phyloP scores from a whole-genome alignment of 2,888 invertebrate species.

The Orchesellides sinensis region DNA sequence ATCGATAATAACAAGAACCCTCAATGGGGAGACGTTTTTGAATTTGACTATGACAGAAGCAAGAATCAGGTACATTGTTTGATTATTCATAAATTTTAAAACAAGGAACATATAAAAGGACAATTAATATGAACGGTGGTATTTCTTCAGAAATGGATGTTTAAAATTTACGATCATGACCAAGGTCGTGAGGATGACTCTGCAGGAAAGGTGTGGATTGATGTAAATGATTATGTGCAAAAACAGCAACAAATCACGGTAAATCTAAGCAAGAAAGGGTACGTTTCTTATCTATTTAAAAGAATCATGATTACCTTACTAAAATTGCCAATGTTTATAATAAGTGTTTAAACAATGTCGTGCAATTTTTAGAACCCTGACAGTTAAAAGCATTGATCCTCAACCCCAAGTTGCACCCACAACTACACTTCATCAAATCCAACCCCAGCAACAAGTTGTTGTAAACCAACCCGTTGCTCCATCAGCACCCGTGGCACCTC shows the following conservation, averaged over 20 bases:
- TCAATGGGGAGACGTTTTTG: conserved; percentile 62
- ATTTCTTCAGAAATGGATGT: conserved; percentile 62
- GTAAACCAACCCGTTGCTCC: conserved; percentile 27
- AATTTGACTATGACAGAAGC: conserved; percentile 63
- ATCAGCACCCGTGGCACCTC: conserved; percentile 12
- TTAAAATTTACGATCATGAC: conserved; percentile 65
- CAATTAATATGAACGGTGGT: too few relatives aligned
- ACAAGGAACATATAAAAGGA: neutral
- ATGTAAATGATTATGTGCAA: conserved; percentile 59
- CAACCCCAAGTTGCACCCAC: neutral
- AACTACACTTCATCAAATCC: neutral
- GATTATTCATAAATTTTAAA: neutral
- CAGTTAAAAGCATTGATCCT: conserved; percentile 22
- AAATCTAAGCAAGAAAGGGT: conserved; percentile 68
- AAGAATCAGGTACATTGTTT: conserved; percentile 57
- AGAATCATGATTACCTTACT: neutral
- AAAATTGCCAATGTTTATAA: too few relatives aligned
- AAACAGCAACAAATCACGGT: conserved; percentile 59
- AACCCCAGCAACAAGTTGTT: conserved; percentile 7
- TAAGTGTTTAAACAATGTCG: too few relatives aligned
- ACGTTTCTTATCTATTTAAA: too few relatives aligned
- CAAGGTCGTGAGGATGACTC: conserved; percentile 64
- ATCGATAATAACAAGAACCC: conserved; percentile 64
- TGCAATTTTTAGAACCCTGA: conserved; percentile 44
- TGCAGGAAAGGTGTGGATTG: conserved; percentile 64